A percentile compares a stretch with the other conserved stretches of the same genome.
phyloP scores from a whole-genome alignment of 2,113 vertebrate species.

The Hyla sarda region DNA sequence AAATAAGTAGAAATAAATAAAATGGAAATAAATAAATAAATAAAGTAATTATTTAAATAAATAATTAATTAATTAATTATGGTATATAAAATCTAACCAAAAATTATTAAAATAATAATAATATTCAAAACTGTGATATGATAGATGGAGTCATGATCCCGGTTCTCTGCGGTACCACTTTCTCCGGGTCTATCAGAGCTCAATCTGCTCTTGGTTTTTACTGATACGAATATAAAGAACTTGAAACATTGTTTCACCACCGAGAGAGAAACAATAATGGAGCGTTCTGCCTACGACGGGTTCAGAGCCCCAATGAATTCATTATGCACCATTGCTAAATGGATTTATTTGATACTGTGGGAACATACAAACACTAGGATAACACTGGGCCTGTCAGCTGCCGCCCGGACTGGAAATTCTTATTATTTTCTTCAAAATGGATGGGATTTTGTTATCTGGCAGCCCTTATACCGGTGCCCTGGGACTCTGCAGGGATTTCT shows the following conservation, averaged over 20 bases:
- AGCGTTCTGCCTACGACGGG: neutral
- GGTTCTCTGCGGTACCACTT: neutral
- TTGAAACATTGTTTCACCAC: neutral
- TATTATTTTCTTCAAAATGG: conserved; percentile 22
- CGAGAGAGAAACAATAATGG: neutral
- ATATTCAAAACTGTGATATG: no score
- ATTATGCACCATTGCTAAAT: neutral
- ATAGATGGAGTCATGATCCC: no score
- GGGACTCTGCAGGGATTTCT: neutral
- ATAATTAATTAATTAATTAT: no score
- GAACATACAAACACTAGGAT: neutral
- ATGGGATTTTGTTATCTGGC: conserved; percentile 21
- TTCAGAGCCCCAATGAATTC: neutral
- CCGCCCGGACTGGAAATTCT: conserved; percentile 12
- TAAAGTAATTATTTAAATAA: no score
- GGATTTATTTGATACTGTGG: neutral
- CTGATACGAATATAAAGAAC: neutral
- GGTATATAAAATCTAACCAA: no score
- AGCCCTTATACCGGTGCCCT: neutral
- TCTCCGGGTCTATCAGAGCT: neutral
- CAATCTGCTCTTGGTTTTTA: neutral
- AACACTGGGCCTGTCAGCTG: neutral
- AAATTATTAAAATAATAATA: no score
- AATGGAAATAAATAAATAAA: no score
- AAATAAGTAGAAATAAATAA: no score